Evolutionary conservation across 37 sponge, comb jelly and placozoan species (phyloP), one percentile per base, ranked within the genome.

Genomic region (Ianthella basta): DNA sequence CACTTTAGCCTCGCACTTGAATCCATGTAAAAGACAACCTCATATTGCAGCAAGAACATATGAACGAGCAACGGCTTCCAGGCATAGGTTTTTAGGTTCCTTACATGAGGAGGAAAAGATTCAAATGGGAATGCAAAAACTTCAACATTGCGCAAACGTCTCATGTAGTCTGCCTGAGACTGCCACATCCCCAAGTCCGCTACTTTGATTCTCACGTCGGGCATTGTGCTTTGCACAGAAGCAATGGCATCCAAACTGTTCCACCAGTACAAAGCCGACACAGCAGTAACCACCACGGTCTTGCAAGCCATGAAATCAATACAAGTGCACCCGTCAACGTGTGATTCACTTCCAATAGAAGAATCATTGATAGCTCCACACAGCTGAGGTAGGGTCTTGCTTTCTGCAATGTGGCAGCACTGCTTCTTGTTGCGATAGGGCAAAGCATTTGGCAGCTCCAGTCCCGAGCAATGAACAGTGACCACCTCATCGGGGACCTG

Each of bases 21-120:
- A 29, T 82, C 82, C 23, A 61, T 64, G 39, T 82, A 82, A 15
- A 61, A 0, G 23, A 82, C 36, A 15, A 82, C 65, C 27, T 82
- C 82, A 56, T 82, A 64, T 39, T 61, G 21, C 18, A 13, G 38
- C 24, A 64, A 15, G 8, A 82, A n/a, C 20, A 61, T 27, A 10
- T 29, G 35, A 21, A 82, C 35, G 60, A 61, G 2, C 0, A 82
- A 27, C 0, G 82, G 82, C 64, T 82, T 82, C 72, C 72, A 70
- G 29, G 69, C 84, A 63, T 61, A 82, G 6, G 25, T 70, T 14
- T 60, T n/a, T 14, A 83, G 69, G 18, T 83, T 24, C n/a, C 55
- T 25, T 25, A 83, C 69, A 70, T 83, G 84, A 0, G 69, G 24
- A 4, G 69, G 84, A 10, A 68, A 70, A n/a, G 21, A 6, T 8